Evolutionary conservation across 2,113 vertebrate genomes (phyloP).

Genomic region (Penelope pileata): DNA sequence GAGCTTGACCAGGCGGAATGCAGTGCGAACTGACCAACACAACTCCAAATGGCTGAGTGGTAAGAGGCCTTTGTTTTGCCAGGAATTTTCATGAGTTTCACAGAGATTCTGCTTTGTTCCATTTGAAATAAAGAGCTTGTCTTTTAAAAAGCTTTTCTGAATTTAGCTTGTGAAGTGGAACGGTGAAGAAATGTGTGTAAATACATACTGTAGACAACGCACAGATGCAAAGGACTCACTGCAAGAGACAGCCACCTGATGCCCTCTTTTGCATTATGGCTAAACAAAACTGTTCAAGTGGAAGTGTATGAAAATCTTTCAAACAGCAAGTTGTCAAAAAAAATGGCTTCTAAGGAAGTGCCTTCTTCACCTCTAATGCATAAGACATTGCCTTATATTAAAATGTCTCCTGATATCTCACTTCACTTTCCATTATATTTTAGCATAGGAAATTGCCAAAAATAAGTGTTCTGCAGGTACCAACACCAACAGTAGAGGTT

Average conservation of each 20-base stretch:
- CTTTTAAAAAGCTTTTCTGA: neutral
- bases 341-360: neutral
- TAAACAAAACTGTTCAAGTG: neutral
- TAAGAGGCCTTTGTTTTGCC: conserved; percentile 66
- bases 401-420: neutral
- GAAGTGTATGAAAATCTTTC: neutral
- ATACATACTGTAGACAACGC: neutral
- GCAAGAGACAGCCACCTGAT: neutral
- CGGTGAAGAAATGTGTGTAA: neutral
- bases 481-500: neutral
- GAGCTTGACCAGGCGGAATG: conserved; percentile 92
- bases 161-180: neutral
- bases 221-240: neutral
- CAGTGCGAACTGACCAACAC: conserved; percentile 95
- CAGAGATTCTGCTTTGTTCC: neutral
- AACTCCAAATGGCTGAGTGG: conserved; percentile 99
- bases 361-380: neutral
- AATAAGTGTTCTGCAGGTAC: neutral
- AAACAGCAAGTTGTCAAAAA: neutral
- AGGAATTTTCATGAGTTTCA: neutral
- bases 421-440: neutral
- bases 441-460: neutral
- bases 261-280: neutral
- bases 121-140: neutral
- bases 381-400: neutral